Percentiles rank a stretch among this genome's conserved stretches.
Conservation (phyloP, 2,113 vertebrate species). For the Athene cunicularia region DNA sequence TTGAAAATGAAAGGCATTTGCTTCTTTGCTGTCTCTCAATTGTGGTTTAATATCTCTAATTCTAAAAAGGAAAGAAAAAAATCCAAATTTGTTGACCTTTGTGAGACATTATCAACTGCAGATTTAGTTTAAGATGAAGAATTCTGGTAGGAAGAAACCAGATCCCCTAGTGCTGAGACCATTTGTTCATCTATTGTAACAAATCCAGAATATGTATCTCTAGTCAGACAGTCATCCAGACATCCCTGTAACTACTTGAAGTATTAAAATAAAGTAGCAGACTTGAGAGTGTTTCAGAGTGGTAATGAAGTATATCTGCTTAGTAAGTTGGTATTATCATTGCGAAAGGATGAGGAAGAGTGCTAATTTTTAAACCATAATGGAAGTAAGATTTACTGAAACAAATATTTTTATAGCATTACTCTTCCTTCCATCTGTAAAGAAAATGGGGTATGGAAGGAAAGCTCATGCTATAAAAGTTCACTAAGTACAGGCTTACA, state of each 20-base stretch:
- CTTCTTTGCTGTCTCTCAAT: neutral
- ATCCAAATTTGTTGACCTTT: neutral
- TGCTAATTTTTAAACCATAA: neutral
- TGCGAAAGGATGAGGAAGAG: neutral
- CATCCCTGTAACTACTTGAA: neutral
- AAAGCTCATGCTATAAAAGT: neutral
- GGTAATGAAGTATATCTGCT: neutral
- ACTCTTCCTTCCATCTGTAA: neutral
- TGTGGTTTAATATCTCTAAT: neutral
- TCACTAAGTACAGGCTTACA: neutral
- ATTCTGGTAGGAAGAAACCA: neutral
- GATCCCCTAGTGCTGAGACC: neutral
- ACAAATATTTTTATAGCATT: neutral
- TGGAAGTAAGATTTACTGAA: neutral
- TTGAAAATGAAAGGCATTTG: neutral
- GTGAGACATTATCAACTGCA: neutral
- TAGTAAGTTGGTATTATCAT: neutral
- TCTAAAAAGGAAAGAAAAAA: neutral
- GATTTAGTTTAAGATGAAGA: neutral
- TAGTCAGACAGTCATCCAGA: neutral
- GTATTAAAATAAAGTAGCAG: neutral
- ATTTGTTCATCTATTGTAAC: neutral
- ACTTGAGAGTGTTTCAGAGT: neutral
- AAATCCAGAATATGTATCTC: neutral
- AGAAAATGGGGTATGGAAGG: neutral